Evolutionary conservation across 2,888 invertebrate species (phyloP).

Genomic region (Papilio protenor): DNA sequence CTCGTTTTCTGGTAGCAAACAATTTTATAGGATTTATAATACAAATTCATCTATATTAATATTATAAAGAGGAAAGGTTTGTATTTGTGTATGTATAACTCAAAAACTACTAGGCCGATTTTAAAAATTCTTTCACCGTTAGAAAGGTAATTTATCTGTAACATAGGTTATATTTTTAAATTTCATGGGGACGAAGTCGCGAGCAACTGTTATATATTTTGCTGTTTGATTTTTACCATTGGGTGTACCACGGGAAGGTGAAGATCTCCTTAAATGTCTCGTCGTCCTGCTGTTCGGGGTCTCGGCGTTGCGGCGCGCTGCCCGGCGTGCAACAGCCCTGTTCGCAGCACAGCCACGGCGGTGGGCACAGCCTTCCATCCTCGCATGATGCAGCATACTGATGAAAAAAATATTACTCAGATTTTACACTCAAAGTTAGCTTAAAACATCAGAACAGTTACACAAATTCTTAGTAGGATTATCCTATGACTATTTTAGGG

Average conservation of each 20-base stretch:
- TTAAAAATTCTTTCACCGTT: too few species aligned
- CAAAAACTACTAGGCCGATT: too few species aligned
- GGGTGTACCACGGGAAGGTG: constrained; percentile 69
- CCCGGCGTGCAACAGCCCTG: constrained; percentile 85
- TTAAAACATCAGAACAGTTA: too few species aligned
- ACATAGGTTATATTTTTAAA: too few species aligned
- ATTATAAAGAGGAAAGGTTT: too few species aligned
- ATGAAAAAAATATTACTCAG: neutral
- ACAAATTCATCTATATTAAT: neutral
- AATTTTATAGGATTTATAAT: neutral
- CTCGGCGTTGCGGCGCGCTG: constrained; percentile 75
- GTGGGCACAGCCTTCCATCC: constrained; percentile 88
- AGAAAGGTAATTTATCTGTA: too few species aligned
- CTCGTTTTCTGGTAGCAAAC: neutral
- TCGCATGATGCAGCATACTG: constrained; percentile 78
- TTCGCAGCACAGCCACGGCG: constrained; percentile 91
- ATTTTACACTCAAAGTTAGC: too few species aligned
- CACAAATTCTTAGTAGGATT: too few species aligned
- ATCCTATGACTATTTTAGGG: too few species aligned
- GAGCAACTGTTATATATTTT: neutral
- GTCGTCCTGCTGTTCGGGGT: constrained; percentile 48
- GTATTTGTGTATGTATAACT: too few species aligned
- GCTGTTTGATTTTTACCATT: constrained; percentile 59
- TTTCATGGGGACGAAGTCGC: too few species aligned
- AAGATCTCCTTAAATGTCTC: constrained; percentile 59